phyloP scores from a whole-genome alignment of 2,888 invertebrate genomes.

The Spodoptera littoralis region DNA sequence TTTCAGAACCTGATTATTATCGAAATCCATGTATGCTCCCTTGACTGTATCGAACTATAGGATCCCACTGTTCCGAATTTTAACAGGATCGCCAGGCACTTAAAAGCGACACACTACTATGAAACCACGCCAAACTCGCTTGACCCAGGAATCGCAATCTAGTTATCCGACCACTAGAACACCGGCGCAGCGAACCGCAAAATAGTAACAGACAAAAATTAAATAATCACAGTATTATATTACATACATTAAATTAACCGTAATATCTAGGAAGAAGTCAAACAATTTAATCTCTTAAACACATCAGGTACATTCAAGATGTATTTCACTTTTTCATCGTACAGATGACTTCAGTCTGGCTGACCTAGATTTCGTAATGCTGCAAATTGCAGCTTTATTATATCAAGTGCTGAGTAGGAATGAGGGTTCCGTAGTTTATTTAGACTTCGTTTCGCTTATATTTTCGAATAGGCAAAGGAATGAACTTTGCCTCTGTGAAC shows the following conservation, averaged over 20 bases:
- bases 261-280: conserved; percentile 23
- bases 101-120: no score
- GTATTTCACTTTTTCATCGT: conserved; percentile 38
- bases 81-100: no score
- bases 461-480: not conserved
- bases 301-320: conserved; percentile 32
- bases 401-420: conserved; percentile 21
- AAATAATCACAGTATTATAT: not conserved
- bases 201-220: no score
- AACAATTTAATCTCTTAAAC: conserved; percentile 34
- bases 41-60: no score
- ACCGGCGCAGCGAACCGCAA: no score
- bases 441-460: not conserved
- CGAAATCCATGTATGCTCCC: no score
- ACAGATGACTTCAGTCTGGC: conserved; percentile 47
- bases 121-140: no score
- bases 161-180: no score
- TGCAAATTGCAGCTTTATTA: conserved; percentile 51
- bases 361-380: conserved; percentile 62
- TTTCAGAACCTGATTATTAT: no score
- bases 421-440: conserved; percentile 34
- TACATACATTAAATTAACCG: not conserved
- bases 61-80: no score
- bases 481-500: not conserved
- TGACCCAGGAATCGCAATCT: no score